Evolutionary conservation across 2,797 vertebrate species (phyloP), one percentile per base, ranked within the genome.

Genomic region (Pagetopsis macropterus): DNA sequence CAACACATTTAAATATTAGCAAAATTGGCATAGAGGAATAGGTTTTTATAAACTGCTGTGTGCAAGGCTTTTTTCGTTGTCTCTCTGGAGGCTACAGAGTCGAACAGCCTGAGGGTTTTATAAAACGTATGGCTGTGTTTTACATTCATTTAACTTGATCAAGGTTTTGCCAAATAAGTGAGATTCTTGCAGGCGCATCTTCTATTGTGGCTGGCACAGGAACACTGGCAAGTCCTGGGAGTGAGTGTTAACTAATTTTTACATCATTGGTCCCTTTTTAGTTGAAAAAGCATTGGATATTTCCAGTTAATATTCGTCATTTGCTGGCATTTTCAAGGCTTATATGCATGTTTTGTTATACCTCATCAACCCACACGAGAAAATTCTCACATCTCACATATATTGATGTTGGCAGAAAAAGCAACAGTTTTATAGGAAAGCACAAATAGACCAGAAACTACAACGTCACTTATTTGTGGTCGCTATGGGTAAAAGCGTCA

Each of bases 341-440:
- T 40, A 12, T n/a, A 37, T 56, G 7, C 21, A 48, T 46, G 3
- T 9, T 7, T 52, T 46, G 21, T 54, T 48, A 9, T 23, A 60
- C 44, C 61, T 33, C 9, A 40, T 17, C 12, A 19, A 45, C 3
- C 49, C 11, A 2, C 3, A 9, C 3, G 10, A 33, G 41, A 1
- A 4, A 17, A 33, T 71, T 50, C 55, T 16, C 37, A 55, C 5
- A 62, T 12, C 9, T 16, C 9, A 44, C 7, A 44, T 50, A 21
- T 41, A 4, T 31, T 51, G 27, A 23, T 66, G 23, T n/a, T 41
- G 37, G 33, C 33, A 37, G 33, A 37, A 37, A 9, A 48, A 44
- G 3, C 44, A 52, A n/a, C 33, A 75, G 40, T 80, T 76, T 76
- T 51, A 2, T 33, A 75, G 12, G 19, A 37, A 65, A 68, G 17